These are phyloP conservation scores for Silurus lanzhouensis DNA, from an alignment of 2,797 vertebrate species.

Conservation along the genomic window DNA sequence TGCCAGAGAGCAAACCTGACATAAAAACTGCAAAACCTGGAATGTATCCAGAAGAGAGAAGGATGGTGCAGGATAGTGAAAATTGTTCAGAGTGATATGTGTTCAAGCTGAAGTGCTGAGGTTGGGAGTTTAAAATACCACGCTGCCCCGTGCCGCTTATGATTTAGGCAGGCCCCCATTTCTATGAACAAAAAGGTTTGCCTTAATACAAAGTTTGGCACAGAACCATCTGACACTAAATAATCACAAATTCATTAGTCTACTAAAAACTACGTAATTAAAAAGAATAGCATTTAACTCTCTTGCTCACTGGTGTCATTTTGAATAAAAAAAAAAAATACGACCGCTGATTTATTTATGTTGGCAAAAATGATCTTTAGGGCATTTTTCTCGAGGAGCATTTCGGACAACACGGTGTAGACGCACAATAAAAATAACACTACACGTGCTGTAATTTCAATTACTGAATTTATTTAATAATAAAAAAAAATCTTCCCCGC, in stretches of 20 bases:
- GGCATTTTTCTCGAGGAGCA: not conserved
- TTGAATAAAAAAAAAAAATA: not conserved
- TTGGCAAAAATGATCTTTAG: not conserved
- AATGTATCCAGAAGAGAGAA: constrained; percentile 68
- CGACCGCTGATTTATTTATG: not conserved
- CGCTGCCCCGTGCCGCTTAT: constrained; percentile 45
- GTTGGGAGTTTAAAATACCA: constrained; percentile 65
- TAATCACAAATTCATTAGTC: constrained; percentile 50
- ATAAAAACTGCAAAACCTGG: constrained; percentile 73
- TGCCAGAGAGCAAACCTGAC: constrained; percentile 59
- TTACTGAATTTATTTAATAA: not conserved
- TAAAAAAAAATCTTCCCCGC: too few relatives aligned
- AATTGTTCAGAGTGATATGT: constrained; percentile 68
- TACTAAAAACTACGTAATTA: constrained; percentile 49
- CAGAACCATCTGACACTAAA: constrained; percentile 49
- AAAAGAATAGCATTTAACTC: constrained; percentile 13
- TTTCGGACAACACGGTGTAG: not conserved
- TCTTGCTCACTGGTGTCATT: not conserved
- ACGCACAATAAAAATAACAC: not conserved
- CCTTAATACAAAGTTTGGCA: constrained; percentile 55
- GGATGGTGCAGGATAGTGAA: constrained; percentile 65
- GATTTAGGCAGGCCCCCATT: constrained; percentile 38
- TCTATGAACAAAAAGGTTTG: constrained; percentile 59
- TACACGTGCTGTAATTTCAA: not conserved
- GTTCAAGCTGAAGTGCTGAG: constrained; percentile 64